Evolutionary conservation across 2,113 vertebrate genomes (phyloP), one percentile per base, ranked within the genome.

Genomic region (Sinocyclocheilus anshuiensis): DNA sequence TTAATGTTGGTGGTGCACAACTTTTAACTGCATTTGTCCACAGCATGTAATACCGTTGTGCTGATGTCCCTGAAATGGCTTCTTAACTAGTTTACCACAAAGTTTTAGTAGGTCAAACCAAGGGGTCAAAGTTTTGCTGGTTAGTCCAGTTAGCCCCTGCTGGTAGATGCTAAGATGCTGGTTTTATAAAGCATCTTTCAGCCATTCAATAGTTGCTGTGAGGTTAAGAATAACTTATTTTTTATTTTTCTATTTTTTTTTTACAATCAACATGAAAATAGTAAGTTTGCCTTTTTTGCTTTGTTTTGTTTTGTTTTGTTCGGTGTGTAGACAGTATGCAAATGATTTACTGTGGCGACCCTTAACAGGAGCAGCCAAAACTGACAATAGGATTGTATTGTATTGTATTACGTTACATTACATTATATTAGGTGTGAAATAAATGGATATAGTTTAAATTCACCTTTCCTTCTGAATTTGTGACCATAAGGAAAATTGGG

Each of bases 1-100:
- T 93, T 92, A 86, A 84, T 57, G 63, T 77, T 39, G 63, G 77
- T 84, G 53, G 86, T 77, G 81, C 29, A 18, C 61, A 11, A 81
- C n/a, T 29, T 53, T 50, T 78, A 39, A 45, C 8, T 24, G 22
- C 48, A 39, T 76, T 42, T 76, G 42, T 26, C 42, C 42, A 50
- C 74, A 76, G 6, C n/a, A 50, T 76, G 12, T 0, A 76, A 48
- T 26, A 48, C 42, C 24, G 42, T n/a, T 76, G 74, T 48, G n/a
- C 22, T 75, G 39, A 48, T 48, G 12, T 48, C 42, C 12, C 11
- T 16, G 6, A 50, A 76, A 26, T n/a, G 42, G 13, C 42, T 16
- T 76, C 45, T 45, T 50, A 76, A 76, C 6, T 16, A 24, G 74
- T 50, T 76, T 76, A 15, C 72, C 22, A 48, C 11, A 48, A 48